These are phyloP conservation scores for Tipula confusa DNA, from an alignment of 2,888 invertebrate species.

Conservation along the genomic window DNA sequence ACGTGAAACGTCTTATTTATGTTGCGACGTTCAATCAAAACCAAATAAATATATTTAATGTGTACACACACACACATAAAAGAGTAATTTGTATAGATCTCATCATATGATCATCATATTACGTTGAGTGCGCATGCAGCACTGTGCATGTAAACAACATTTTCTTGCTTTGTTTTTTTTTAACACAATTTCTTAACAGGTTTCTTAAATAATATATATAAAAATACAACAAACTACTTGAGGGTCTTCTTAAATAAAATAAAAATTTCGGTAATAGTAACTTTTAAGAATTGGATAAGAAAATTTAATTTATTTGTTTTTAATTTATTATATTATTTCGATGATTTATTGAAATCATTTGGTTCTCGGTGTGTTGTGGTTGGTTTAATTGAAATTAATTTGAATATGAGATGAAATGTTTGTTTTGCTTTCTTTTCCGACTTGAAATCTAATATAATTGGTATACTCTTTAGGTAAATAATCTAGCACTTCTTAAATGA, in stretches of 20 bases:
- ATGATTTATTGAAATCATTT: background rate
- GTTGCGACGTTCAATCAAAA: slow-evolving; percentile 8
- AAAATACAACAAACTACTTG: background rate
- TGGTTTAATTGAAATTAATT: background rate
- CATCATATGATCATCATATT: background rate
- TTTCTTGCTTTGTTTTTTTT: background rate
- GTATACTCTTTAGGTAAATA: background rate
- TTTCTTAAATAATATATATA: background rate
- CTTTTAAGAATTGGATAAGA: background rate
- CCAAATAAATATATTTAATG: background rate
- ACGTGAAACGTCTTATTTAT: background rate
- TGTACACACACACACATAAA: no score
- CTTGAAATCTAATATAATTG: background rate
- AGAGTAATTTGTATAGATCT: background rate
- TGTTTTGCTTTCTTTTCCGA: background rate
- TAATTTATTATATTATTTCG: slow-evolving; percentile 3
- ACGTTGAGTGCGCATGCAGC: background rate
- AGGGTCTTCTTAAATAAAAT: background rate
- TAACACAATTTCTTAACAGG: slow-evolving; percentile 5
- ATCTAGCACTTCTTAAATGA: background rate
- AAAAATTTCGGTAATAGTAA: background rate
- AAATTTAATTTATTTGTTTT: slow-evolving; percentile 9
- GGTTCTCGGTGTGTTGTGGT: background rate
- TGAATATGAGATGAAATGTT: background rate
- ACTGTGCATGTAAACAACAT: background rate